Evolutionary conservation across 2,888 invertebrate species (phyloP).

Genomic region (Himalopsyche tibetana): DNA sequence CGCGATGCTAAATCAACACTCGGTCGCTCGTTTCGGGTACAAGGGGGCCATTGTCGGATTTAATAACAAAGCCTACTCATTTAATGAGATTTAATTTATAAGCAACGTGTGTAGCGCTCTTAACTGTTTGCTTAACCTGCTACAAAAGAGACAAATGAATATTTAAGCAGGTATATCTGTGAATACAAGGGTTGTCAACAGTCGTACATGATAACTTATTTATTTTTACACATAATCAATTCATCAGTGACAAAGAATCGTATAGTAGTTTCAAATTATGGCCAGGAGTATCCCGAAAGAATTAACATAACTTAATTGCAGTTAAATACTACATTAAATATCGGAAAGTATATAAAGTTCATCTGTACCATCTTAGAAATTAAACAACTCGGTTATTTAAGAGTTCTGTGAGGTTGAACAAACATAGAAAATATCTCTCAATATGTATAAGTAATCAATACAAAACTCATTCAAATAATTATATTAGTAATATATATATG

Average conservation of each 20-base stretch:
- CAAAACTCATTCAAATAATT: no score
- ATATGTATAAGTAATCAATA: no score
- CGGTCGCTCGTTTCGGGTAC: conserved; percentile 48
- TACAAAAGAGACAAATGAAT: conserved; percentile 51
- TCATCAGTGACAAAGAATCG: neutral
- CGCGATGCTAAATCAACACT: conserved; percentile 47
- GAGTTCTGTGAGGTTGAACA: no score
- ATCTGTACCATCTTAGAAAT: no score
- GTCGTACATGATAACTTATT: neutral
- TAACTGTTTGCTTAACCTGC: conserved; percentile 46
- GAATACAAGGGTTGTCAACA: conserved; percentile 36
- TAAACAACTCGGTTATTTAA: no score
- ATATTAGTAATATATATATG: no score
- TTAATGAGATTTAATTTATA: conserved; percentile 66
- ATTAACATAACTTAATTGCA: no score
- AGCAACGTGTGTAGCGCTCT: conserved; percentile 61
- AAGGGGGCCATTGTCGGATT: conserved; percentile 51
- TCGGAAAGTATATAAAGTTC: no score
- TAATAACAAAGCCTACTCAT: conserved; percentile 59
- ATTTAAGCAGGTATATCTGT: conserved; percentile 57
- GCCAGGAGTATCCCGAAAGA: no score
- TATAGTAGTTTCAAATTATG: no score
- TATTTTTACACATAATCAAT: neutral
- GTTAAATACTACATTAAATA: no score
- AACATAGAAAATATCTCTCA: no score